Base-by-base conservation (phyloP, 2,888 invertebrate species). In the Clostera curtula region DNA sequence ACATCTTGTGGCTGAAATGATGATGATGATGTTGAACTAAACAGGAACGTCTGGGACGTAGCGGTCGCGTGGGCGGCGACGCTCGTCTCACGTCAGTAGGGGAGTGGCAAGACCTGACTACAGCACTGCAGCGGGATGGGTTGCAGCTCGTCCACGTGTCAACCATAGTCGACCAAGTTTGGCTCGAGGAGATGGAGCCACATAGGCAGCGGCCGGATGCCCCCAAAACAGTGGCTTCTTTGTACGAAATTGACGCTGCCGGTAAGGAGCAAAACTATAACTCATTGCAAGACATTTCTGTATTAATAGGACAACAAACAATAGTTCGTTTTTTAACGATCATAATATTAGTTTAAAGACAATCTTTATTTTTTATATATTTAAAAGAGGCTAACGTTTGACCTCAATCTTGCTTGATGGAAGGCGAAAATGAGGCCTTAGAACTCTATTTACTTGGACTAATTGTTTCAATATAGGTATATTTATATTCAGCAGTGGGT, bases 101-200 rank as follows among this genome's bases (percentile, higher is more conserved):
- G 8, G 84, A 86, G 27, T 94, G 93, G 93, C 79, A 87, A 16
- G 54, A 61, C n/a, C 85, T 92, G 61, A 77, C 86, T 27, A 46
- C 70, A 0, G 83, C 87, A 24, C 65, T 93, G 16, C 75, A 79
- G 40, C 72, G 75, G 12, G 80, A 69, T 31, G 82, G 74, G 1
- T 64, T 88, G 24, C 74, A 75, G 36, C 66, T 89, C 29, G 67
- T 88, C n/a, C 85, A 86, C 28, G 76, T 87, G n/a, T 84, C 73
- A 1, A 93, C 94, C 50, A 74, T 95, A 16, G 77, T 96, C 5
- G 96, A 96, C 59, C 62, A 87, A 38, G 88, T 95, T 34, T 96
- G 96, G 96, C 85, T 82, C 24, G 74, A 85, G 23, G 84, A 87
- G 31, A 55, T 58, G 2, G 65, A 77, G 25, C 59, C 61, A 1